Base-by-base conservation (phyloP, 1,140 invertebrate genomes). In the Drosophila nannoptera region DNA sequence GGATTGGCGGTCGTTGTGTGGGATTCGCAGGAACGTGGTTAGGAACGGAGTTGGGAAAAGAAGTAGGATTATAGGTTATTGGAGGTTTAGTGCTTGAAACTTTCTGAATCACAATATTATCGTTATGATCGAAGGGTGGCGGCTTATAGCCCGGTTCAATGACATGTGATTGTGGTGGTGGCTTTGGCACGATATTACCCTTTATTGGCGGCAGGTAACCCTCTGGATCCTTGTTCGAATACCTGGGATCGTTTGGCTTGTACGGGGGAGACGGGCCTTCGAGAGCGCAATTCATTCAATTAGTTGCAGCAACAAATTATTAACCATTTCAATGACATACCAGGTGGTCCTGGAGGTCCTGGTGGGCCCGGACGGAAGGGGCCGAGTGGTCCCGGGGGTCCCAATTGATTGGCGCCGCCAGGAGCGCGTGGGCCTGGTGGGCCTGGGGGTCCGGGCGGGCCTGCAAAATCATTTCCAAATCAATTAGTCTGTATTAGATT, bases 21-120 rank as follows among this genome's bases (percentile, higher is more conserved):
- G 78, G 72, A 68, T 50, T 53, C 70, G 46, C 73, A 53, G 71
- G 86, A 78, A 71, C 77, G 29, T 69, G 59, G 63, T 54, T 63
- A 54, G 80, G 75, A 75, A 68, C 69, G 69, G 82, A 68, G 52
- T 52, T 84, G 40, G 86, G 86, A 67, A 71, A 55, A 83, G 77
- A 88, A 88, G 78, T 73, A 64, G 86, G 87, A 88, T 88, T 75
- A 88, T 88, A 80, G 59, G 87, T 88, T 88, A 88, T 73, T 88
- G 72, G 75, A 69, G 67, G 53, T 52, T 72, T 82, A 48, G 81
- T 80, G 29, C 63, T 77, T 36, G 73, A 42, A 14, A 59, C 61
- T 77, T 75, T 75, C 73, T 82, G 83, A 75, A 72, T 78, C 72
- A 75, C 73, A 73, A 65, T 67, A 66, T 78, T 80, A 84, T 87